Percentiles rank a stretch among this genome's conserved stretches.
Conservation (phyloP, 1,140 invertebrate species). For the Euborellia annulipes region DNA sequence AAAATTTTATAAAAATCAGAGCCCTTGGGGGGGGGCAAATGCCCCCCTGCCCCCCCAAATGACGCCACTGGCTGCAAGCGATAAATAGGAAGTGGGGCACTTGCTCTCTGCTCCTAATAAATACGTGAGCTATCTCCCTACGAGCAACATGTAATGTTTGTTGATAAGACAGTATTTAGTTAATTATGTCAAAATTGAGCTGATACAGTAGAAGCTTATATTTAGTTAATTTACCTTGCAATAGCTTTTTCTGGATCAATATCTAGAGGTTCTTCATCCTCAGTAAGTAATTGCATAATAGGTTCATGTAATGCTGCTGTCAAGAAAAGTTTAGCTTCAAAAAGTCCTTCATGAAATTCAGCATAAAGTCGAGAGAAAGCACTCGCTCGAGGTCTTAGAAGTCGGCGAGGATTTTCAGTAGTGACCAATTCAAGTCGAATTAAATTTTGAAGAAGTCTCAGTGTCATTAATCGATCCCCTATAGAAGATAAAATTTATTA, state of each 20-base stretch:
- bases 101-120: too few relatives aligned
- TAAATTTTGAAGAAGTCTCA: constrained; percentile 62
- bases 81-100: too few relatives aligned
- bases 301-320: constrained; percentile 81
- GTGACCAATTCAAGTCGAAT: constrained; percentile 68
- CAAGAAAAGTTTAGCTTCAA: constrained; percentile 82
- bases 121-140: too few relatives aligned
- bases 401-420: constrained; percentile 68
- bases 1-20: too few relatives aligned
- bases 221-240: constrained; percentile 36
- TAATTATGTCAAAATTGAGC: too few relatives aligned
- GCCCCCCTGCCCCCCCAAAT: too few relatives aligned
- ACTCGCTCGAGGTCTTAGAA: constrained; percentile 68
- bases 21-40: too few relatives aligned
- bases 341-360: constrained; percentile 76
- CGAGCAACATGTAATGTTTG: too few relatives aligned
- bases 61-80: too few relatives aligned
- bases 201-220: too few relatives aligned
- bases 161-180: too few relatives aligned
- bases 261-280: constrained; percentile 84
- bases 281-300: constrained; percentile 81
- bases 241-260: constrained; percentile 78
- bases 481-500: too few relatives aligned
- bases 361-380: constrained; percentile 83
- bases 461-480: constrained; percentile 65